phyloP scores from a whole-genome alignment of 1,140 invertebrate genomes.

The Brachionus rubens region DNA sequence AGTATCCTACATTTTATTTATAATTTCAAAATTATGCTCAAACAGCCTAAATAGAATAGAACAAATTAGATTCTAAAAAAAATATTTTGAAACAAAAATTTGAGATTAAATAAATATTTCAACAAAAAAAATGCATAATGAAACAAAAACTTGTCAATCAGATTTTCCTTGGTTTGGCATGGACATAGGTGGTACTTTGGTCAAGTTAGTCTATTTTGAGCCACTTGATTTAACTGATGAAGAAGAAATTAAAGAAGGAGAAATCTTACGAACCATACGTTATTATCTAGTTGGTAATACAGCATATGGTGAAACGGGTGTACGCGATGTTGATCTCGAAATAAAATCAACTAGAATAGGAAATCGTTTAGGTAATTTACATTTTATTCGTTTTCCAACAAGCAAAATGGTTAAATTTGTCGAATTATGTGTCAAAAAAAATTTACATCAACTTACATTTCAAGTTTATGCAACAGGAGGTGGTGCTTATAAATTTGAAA shows the following conservation, averaged over 20 bases:
- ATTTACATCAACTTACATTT: constrained; percentile 86
- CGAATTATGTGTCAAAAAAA: constrained; percentile 85
- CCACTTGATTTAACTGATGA: constrained; percentile 79
- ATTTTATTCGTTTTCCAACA: constrained; percentile 96
- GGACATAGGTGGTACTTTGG: constrained; percentile 95
- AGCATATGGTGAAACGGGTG: constrained; percentile 89
- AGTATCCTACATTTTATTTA: too few relatives aligned
- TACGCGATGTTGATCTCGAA: constrained; percentile 85
- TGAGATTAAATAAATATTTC: too few relatives aligned
- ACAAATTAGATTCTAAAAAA: too few relatives aligned
- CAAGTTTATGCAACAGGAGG: constrained; percentile 97
- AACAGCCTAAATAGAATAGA: too few relatives aligned
- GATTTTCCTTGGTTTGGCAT: constrained; percentile 84
- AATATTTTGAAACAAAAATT: too few relatives aligned
- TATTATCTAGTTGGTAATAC: constrained; percentile 89
- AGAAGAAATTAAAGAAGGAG: constrained; percentile 69
- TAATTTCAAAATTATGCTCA: too few relatives aligned
- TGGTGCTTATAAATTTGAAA: constrained; percentile 94
- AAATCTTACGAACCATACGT: constrained; percentile 82
- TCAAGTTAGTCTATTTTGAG: constrained; percentile 97
- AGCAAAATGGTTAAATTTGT: constrained; percentile 90
- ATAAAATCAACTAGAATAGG: constrained; percentile 71
- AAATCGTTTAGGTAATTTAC: constrained; percentile 78
- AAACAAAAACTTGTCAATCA: background rate
- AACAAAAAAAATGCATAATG: too few relatives aligned